Evolutionary conservation across 2,113 vertebrate genomes (phyloP).

Genomic region (Tringa solitaria): DNA sequence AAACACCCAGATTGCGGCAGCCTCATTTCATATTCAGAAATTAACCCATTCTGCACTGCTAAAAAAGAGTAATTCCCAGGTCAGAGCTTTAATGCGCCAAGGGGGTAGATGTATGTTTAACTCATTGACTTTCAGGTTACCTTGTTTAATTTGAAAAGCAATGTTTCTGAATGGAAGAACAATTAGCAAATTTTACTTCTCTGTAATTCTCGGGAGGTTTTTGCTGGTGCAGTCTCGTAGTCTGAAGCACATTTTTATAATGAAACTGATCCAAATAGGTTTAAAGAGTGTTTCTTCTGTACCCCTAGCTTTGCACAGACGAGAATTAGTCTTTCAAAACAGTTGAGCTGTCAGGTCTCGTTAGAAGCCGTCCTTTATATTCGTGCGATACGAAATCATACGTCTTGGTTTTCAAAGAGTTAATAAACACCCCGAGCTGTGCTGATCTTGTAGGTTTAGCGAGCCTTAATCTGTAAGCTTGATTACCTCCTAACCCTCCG

Average conservation of each 20-base stretch:
- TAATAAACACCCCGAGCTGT: slow-evolving; percentile 78
- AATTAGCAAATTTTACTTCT: background rate
- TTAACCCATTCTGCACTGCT: slow-evolving; percentile 47
- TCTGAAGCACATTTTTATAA: background rate
- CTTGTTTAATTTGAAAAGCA: background rate
- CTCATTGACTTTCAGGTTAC: background rate
- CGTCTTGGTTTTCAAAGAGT: slow-evolving; percentile 67
- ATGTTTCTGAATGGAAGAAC: background rate
- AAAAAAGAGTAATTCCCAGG: background rate
- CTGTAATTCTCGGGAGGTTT: background rate
- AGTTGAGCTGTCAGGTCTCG: background rate
- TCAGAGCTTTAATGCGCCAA: fast-evolving
- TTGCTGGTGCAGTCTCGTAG: fast-evolving
- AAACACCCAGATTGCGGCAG: slow-evolving; percentile 63
- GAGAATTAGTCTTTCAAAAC: background rate
- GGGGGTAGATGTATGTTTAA: background rate
- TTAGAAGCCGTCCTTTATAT: background rate
- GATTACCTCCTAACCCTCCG: slow-evolving; percentile 80
- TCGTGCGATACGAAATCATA: background rate
- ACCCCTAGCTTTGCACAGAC: background rate
- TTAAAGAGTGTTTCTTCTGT: background rate
- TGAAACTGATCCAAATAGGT: background rate
- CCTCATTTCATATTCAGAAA: slow-evolving; percentile 61
- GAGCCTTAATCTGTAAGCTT: slow-evolving; percentile 85
- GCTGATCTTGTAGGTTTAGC: slow-evolving; percentile 81